Evolutionary conservation across 2,113 vertebrate species (phyloP).

Genomic region (Cavia aperea): DNA sequence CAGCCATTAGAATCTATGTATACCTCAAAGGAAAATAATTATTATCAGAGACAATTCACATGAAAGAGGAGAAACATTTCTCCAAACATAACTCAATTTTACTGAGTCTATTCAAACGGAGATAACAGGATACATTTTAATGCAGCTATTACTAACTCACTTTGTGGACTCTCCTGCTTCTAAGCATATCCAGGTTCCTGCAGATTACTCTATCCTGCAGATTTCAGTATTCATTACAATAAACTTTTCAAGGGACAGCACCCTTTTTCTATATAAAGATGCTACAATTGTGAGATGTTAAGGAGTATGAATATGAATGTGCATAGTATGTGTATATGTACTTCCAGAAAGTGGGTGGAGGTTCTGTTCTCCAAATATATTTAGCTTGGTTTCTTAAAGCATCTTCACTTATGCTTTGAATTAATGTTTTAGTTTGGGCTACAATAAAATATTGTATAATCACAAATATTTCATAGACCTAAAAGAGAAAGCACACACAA

Average conservation of each 20-base stretch:
- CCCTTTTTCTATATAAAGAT: constrained; percentile 40
- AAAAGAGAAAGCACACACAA: neutral
- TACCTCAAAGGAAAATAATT: neutral
- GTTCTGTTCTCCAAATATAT: neutral
- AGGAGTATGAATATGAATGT: neutral
- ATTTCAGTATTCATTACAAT: constrained; percentile 20
- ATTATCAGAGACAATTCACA: constrained; percentile 27
- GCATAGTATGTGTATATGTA: neutral
- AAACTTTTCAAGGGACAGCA: constrained; percentile 53
- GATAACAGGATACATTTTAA: constrained; percentile 38
- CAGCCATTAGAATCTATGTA: neutral
- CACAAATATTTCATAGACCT: neutral
- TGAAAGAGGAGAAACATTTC: constrained; percentile 23
- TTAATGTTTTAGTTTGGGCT: constrained; percentile 31
- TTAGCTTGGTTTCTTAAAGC: constrained; percentile 15
- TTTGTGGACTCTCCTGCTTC: constrained; percentile 33
- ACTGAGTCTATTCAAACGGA: neutral
- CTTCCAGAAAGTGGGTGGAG: neutral
- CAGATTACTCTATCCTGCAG: neutral
- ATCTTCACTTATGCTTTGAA: constrained; percentile 9
- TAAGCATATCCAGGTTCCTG: constrained; percentile 35
- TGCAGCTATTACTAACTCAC: neutral
- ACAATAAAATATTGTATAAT: constrained; percentile 26
- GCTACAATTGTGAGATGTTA: constrained; percentile 31
- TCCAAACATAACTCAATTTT: neutral